Conservation (phyloP, 2,888 invertebrate genomes). For the Thymelicus acteon region DNA sequence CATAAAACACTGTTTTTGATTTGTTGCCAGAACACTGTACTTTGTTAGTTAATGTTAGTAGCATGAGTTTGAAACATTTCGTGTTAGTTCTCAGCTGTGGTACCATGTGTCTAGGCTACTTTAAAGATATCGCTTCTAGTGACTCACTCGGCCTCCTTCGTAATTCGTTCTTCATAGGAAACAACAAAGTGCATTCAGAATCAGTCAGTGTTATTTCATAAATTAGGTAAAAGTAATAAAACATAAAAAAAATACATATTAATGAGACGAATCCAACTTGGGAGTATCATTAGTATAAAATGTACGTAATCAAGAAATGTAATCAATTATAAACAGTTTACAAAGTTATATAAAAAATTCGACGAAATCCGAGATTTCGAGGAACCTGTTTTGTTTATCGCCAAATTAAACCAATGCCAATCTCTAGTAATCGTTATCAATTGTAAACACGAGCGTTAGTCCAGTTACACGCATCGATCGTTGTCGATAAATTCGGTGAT, state of each 20-base stretch:
- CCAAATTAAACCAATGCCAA: background rate
- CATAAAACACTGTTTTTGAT: slow-evolving; percentile 28
- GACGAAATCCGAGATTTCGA: background rate
- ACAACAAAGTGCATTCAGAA: too few relatives aligned
- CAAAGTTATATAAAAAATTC: background rate
- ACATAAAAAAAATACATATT: too few relatives aligned
- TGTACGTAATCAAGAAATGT: background rate
- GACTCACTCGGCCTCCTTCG: background rate
- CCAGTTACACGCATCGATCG: slow-evolving; percentile 22
- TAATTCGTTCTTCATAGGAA: too few relatives aligned
- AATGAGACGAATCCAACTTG: too few relatives aligned
- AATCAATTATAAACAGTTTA: background rate
- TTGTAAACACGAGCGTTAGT: background rate
- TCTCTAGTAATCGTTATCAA: slow-evolving; percentile 4
- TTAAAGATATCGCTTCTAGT: background rate
- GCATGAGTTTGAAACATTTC: slow-evolving; percentile 16
- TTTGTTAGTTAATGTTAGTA: slow-evolving; percentile 10
- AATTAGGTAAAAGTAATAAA: too few relatives aligned
- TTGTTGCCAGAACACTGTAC: slow-evolving; percentile 27
- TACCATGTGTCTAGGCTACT: slow-evolving; percentile 8
- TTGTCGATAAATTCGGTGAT: slow-evolving; percentile 30
- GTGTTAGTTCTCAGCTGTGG: slow-evolving; percentile 5
- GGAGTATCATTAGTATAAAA: too few relatives aligned
- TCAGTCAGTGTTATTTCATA: too few relatives aligned
- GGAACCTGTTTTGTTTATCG: background rate